Conservation (phyloP, 2,797 vertebrate genomes). For the Anas capensis region DNA sequence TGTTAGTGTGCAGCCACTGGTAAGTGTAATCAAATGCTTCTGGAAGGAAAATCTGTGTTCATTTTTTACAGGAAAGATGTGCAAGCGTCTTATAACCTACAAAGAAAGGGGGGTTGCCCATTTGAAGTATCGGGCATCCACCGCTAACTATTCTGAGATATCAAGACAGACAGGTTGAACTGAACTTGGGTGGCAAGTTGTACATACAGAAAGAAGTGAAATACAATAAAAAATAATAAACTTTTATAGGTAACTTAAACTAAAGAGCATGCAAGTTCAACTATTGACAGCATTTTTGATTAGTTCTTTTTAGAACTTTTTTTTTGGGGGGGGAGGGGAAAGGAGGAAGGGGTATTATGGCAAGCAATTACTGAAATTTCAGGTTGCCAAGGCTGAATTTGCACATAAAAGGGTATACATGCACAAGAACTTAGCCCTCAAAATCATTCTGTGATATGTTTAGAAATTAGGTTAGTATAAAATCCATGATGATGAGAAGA, state of each 20-base stretch:
- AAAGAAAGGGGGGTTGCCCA: background rate
- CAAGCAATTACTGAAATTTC: background rate
- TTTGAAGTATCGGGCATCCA: background rate
- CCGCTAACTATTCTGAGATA: background rate
- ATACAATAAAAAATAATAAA: background rate
- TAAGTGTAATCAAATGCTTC: background rate
- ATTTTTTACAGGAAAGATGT: background rate
- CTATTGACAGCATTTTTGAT: background rate
- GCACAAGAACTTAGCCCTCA: background rate
- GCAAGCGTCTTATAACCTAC: background rate
- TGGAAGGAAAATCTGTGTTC: background rate
- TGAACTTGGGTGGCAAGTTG: background rate
- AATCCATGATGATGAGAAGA: background rate
- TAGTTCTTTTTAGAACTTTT: background rate
- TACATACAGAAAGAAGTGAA: background rate
- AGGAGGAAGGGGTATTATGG: background rate
- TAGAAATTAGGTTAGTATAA: background rate
- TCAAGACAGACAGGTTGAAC: background rate
- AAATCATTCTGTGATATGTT: background rate
- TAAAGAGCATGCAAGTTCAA: background rate
- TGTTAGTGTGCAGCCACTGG: background rate
- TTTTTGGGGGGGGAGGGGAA: too few relatives aligned
- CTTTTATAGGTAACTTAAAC: background rate
- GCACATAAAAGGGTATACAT: background rate
- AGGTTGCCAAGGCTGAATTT: background rate